Conservation (phyloP, 1,140 invertebrate genomes). For the Carcinoscorpius rotundicauda region DNA sequence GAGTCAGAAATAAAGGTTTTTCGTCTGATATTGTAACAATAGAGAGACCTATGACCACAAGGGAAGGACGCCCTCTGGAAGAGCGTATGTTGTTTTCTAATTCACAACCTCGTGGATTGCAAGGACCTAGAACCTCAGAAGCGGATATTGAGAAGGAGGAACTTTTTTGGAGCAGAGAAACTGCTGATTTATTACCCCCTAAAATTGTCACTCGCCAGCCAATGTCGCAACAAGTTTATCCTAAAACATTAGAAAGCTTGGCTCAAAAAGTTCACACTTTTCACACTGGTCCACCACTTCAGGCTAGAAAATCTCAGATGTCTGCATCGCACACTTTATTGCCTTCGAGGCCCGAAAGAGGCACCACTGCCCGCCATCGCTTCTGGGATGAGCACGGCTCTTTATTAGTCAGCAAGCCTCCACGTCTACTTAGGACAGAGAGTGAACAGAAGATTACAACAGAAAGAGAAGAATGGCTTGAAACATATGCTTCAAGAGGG, state of each 20-base stretch:
- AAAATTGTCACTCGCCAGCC: conserved; percentile 43
- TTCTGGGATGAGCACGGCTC: conserved; percentile 50
- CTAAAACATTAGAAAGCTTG: conserved; percentile 77
- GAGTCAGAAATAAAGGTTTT: conserved; percentile 19
- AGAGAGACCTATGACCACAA: conserved; percentile 13
- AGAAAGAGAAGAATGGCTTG: conserved; percentile 14
- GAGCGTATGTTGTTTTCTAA: conserved; percentile 3
- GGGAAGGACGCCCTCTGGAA: conserved; percentile 6
- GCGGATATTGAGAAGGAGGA: background rate
- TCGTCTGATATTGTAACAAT: conserved; percentile 18
- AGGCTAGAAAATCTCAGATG: no score
- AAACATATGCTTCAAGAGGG: background rate
- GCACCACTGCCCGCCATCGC: conserved; percentile 37
- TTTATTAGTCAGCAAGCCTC: conserved; percentile 9
- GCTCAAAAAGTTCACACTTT: conserved; percentile 53
- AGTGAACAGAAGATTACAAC: conserved; percentile 29
- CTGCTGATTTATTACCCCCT: conserved; percentile 13
- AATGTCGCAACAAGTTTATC: conserved; percentile 47
- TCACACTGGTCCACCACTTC: background rate
- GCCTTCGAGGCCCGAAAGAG: background rate
- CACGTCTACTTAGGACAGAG: conserved; percentile 24
- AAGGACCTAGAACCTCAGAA: conserved; percentile 4
- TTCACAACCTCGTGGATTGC: conserved; percentile 14
- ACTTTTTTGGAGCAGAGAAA: no score
- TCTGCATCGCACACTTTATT: no score